Percentiles rank a stretch among this genome's conserved stretches.
Evolutionary conservation across 2,797 vertebrate species (phyloP).

Genomic region (Microctenopoma lineatum): DNA sequence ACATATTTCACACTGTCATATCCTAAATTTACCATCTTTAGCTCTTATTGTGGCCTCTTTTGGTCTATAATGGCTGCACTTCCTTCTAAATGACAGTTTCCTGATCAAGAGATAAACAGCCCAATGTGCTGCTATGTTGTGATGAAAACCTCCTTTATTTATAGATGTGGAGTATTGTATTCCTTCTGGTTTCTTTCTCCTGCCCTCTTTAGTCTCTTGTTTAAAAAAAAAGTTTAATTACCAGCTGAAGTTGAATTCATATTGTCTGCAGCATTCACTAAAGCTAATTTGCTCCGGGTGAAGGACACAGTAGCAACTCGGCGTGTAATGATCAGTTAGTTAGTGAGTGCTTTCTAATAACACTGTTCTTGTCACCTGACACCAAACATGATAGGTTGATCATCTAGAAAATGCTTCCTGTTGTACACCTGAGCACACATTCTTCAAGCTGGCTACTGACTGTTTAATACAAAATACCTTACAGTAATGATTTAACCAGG

Average conservation of each 20-base stretch:
- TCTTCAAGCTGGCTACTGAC: neutral
- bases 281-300: constrained; percentile 3
- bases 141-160: constrained; percentile 54
- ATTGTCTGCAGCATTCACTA: neutral
- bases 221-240: constrained; percentile 2
- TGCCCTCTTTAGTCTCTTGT: neutral
- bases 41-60: constrained; percentile 27
- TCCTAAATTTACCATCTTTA: constrained; percentile 33
- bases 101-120: constrained; percentile 22
- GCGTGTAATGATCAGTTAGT: constrained; percentile 1
- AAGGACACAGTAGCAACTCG: neutral
- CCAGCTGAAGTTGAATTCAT: constrained; percentile 1
- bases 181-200: constrained; percentile 4
- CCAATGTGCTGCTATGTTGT: neutral
- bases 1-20: constrained; percentile 36
- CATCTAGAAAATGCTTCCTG: neutral
- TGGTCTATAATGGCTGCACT: constrained; percentile 20
- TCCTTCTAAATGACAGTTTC: constrained; percentile 37
- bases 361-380: neutral
- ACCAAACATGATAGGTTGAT: neutral
- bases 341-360: neutral
- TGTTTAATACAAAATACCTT: neutral
- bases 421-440: neutral
- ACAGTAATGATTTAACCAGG: neutral
- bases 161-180: constrained; percentile 22